phyloP scores from a whole-genome alignment of 2,888 invertebrate species.

The Eustalomyia histrio region DNA sequence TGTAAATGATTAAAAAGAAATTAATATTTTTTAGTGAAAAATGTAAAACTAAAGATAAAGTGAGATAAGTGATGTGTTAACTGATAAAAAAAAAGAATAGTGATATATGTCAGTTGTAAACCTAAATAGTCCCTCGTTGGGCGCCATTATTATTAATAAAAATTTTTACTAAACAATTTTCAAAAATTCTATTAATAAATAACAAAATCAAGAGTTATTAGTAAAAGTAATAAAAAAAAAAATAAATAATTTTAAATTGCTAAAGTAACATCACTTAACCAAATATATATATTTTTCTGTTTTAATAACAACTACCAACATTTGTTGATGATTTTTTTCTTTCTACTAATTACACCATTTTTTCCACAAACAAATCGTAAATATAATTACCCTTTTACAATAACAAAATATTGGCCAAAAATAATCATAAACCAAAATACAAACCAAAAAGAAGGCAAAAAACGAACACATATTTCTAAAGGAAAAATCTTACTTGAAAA shows the following conservation, averaged over 20 bases:
- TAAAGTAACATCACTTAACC: neutral
- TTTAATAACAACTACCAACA: neutral
- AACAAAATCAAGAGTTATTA: neutral
- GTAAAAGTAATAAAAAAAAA: neutral
- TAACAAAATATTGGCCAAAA: neutral
- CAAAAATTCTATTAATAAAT: no score
- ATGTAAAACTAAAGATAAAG: no score
- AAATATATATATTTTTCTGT: neutral
- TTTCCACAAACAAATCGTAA: conserved; percentile 33
- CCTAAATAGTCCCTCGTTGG: no score
- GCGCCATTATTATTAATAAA: no score
- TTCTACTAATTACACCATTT: conserved; percentile 53
- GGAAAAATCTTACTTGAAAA: neutral
- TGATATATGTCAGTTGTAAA: no score
- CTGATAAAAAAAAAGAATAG: no score
- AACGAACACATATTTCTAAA: neutral
- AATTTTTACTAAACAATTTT: no score
- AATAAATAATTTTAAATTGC: conserved; percentile 5
- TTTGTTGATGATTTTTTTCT: conserved; percentile 30
- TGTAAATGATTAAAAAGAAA: neutral
- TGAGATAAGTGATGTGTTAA: no score
- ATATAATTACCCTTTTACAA: conserved; percentile 48
- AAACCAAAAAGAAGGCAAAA: conserved; percentile 4
- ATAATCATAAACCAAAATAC: conserved; percentile 48
- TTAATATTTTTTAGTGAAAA: neutral